Base-by-base conservation (phyloP, 2,113 vertebrate genomes). In the Actenoides hombroni region DNA sequence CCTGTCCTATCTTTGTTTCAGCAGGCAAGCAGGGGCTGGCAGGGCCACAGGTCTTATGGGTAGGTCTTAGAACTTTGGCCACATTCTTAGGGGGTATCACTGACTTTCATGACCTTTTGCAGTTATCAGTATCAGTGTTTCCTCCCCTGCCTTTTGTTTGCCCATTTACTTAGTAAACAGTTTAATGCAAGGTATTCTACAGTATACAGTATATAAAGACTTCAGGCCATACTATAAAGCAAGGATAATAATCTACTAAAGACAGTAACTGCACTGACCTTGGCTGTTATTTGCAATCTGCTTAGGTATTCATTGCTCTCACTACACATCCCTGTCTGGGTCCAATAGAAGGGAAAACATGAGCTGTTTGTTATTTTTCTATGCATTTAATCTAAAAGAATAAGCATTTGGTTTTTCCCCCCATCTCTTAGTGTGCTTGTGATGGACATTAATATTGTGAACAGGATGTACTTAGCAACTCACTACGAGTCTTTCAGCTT, bases 381-480 rank as follows among this genome's bases (percentile, higher is more conserved):
- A 28, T 87, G 80, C 49, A 84, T 92, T 95, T 89, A 92, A 77
- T 57, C 28, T 86, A 51, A 46, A 96, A 94, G 60, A 97, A 84
- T 87, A 96, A 87, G 39, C 33, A 77, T 88, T 33, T 31, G 31
- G 9, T 29, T 64, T 49, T 61, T 64, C 25, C 3, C 28, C 21
- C 13, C 6, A 42, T 59, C 26, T 84, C 64, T 70, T 16, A 39
- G 18, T 35, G 83, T 94, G 64, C 14, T 60, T 93, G 56, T 81
- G 60, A 82, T 74, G 51, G 57, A 95, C 74, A 92, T 70, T 84
- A 71, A 53, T 87, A 42, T 44, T 48, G 39, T 91, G 92, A 97
- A 95, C 91, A 93, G 46, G 71, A 83, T 92, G 74, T 73, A 92
- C 95, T 97, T 95, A 96, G 71, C 78, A 95, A 70, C n/a, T 93